phyloP scores from a whole-genome alignment of 1,140 invertebrate species.

The Drosophila grimshawi region DNA sequence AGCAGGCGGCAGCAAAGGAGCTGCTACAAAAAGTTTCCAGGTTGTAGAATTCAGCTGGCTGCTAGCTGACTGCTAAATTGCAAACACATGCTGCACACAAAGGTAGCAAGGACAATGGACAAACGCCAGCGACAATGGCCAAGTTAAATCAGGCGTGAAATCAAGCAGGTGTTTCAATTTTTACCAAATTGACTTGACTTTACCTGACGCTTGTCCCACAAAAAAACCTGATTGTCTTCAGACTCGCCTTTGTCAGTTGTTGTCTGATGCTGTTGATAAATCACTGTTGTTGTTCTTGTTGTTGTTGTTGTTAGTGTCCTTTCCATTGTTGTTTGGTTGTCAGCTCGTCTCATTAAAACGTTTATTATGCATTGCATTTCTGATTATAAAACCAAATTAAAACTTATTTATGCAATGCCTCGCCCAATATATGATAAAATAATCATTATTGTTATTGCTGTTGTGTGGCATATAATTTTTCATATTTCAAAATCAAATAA shows the following conservation, averaged over 20 bases:
- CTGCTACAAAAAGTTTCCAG: constrained; percentile 21
- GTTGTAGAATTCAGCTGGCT: constrained; percentile 68
- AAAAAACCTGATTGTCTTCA: constrained; percentile 5
- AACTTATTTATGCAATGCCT: constrained; percentile 73
- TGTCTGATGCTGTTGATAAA: constrained; percentile 53
- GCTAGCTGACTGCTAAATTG: constrained; percentile 75
- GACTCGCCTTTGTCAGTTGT: constrained; percentile 28
- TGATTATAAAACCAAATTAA: constrained; percentile 79
- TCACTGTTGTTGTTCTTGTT: constrained; percentile 24
- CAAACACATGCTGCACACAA: constrained; percentile 72
- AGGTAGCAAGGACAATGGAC: constrained; percentile 32
- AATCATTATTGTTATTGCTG: constrained; percentile 62
- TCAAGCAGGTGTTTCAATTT: constrained; percentile 83
- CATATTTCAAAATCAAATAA: constrained; percentile 70
- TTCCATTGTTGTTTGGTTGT: constrained; percentile 51
- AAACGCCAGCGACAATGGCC: constrained; percentile 64
- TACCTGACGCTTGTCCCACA: constrained; percentile 36
- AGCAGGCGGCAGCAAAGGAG: constrained; percentile 35
- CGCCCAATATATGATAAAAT: constrained; percentile 47
- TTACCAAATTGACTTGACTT: constrained; percentile 78
- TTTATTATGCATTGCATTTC: constrained; percentile 79
- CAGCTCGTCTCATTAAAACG: constrained; percentile 74
- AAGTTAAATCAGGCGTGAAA: constrained; percentile 82
- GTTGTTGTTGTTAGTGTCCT: constrained; percentile 2
- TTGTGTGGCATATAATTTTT: constrained; percentile 63